Conservation (phyloP, 2,797 vertebrate genomes). For the Pteropus rufus region DNA sequence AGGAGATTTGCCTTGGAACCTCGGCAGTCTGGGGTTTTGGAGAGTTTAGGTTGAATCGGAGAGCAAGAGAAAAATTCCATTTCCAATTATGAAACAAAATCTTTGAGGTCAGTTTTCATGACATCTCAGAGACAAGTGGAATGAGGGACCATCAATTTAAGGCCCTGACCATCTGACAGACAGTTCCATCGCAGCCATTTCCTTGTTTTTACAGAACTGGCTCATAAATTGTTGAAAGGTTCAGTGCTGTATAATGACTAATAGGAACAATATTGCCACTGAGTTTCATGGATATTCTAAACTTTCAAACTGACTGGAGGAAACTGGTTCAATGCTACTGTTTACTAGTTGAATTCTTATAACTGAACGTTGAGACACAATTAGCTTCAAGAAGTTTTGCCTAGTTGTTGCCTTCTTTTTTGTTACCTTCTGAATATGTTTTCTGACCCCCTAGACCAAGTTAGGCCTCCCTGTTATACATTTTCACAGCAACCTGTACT, state of each 20-base stretch:
- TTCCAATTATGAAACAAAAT: constrained; percentile 5
- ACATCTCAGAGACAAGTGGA: neutral
- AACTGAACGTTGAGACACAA: neutral
- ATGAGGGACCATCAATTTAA: neutral
- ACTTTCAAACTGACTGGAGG: constrained; percentile 4
- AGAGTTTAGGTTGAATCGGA: neutral
- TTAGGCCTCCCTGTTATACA: neutral
- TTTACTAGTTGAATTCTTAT: neutral
- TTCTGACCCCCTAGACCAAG: neutral
- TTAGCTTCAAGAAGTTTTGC: neutral
- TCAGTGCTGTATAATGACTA: neutral
- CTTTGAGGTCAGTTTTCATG: neutral
- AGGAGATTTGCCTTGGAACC: neutral
- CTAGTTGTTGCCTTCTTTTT: neutral
- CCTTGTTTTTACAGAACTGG: constrained; percentile 24
- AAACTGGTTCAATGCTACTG: neutral
- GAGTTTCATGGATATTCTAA: neutral
- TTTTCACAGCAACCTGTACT: neutral
- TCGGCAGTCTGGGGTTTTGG: neutral
- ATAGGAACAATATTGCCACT: neutral
- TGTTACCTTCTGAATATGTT: neutral
- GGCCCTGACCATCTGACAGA: neutral
- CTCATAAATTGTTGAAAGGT: constrained; percentile 26
- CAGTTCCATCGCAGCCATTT: neutral
- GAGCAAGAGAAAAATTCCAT: neutral